Conservation (phyloP, 2,113 vertebrate species). For the Pelobates fuscus region DNA sequence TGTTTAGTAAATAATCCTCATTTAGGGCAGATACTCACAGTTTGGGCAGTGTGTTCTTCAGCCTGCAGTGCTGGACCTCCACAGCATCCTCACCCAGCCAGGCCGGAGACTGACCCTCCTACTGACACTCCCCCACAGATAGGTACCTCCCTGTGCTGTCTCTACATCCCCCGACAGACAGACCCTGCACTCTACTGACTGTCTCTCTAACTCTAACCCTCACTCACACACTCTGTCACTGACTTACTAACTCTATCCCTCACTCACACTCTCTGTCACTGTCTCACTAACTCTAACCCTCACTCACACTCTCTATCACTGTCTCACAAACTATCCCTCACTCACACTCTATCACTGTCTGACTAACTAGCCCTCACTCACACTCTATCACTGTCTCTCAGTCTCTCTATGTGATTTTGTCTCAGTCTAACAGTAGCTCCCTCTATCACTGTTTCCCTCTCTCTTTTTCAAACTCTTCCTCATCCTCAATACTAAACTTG, state of each 20-base stretch:
- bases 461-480: background rate
- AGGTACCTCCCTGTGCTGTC: no score
- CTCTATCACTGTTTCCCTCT: background rate
- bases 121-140: background rate
- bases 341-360: background rate
- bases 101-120: background rate
- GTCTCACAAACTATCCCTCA: background rate
- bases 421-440: no score
- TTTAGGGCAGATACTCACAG: slow-evolving; percentile 33
- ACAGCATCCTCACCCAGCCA: background rate
- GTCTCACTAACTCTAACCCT: background rate
- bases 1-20: no score
- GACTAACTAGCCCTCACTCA: background rate
- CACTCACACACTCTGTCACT: background rate
- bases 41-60: background rate
- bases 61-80: background rate
- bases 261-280: background rate
- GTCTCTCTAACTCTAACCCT: background rate
- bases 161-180: no score
- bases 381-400: background rate
- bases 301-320: background rate
- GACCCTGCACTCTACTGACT: no score
- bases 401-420: no score
- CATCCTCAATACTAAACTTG: background rate
- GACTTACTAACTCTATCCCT: no score